These are phyloP conservation scores for Aphidius ervi DNA, from an alignment of 1,140 invertebrate genomes.

Conservation along the genomic window DNA sequence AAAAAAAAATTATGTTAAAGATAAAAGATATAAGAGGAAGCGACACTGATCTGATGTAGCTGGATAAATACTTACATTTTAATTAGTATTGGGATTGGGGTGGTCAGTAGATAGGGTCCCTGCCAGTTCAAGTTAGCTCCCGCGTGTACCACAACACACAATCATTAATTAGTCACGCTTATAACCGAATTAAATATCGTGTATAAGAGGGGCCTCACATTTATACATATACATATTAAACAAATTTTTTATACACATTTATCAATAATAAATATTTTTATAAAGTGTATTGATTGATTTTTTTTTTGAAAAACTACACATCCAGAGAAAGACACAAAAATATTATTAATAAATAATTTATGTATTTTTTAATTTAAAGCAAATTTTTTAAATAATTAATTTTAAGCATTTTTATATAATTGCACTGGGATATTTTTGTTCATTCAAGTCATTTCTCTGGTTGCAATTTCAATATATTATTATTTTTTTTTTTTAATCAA, in stretches of 20 bases:
- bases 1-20: slow-evolving; percentile 3
- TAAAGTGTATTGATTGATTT: slow-evolving; percentile 1
- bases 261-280: neutral
- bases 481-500: slow-evolving; percentile 6
- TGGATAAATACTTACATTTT: slow-evolving; percentile 52
- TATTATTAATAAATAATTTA: slow-evolving; percentile 1
- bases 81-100: slow-evolving; percentile 53
- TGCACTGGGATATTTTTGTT: neutral
- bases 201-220: slow-evolving; percentile 16
- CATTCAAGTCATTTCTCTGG: slow-evolving; percentile 14
- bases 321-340: slow-evolving; percentile 9
- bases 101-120: slow-evolving; percentile 52
- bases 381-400: slow-evolving; percentile 1
- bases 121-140: slow-evolving; percentile 50
- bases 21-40: slow-evolving; percentile 26
- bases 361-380: neutral
- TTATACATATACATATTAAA: slow-evolving; percentile 5
- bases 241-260: slow-evolving; percentile 9
- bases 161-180: slow-evolving; percentile 50
- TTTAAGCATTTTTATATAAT: neutral
- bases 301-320: slow-evolving; percentile 5
- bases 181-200: slow-evolving; percentile 33
- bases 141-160: slow-evolving; percentile 52
- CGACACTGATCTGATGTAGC: slow-evolving; percentile 44
- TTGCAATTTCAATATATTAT: slow-evolving; percentile 12